phyloP scores from a whole-genome alignment of 1,140 invertebrate species.

The Atta colombica region DNA sequence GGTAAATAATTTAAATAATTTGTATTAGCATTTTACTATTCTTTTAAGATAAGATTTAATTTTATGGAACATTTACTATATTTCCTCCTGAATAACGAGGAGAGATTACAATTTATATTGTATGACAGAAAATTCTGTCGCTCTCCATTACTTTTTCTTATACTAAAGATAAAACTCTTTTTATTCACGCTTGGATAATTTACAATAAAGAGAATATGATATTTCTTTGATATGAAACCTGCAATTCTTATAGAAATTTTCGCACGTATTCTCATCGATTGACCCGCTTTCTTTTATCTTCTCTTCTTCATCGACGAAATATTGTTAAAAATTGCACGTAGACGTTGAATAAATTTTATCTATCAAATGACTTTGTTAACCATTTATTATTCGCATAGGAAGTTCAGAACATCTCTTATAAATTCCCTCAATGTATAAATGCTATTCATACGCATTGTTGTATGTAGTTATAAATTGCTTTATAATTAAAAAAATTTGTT shows the following conservation, averaged over 20 bases:
- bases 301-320: not conserved
- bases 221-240: conserved; percentile 31
- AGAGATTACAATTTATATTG: conserved; percentile 8
- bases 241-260: conserved; percentile 13
- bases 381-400: too few species aligned
- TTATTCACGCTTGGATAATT: conserved; percentile 39
- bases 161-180: conserved; percentile 4
- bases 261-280: conserved; percentile 13
- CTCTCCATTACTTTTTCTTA: conserved; percentile 21
- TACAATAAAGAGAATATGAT: conserved; percentile 29
- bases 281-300: conserved; percentile 2
- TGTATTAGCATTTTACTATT: not conserved
- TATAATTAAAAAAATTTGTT: too few species aligned
- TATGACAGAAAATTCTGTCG: conserved; percentile 28
- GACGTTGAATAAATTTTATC: not conserved
- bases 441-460: too few species aligned
- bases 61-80: not conserved
- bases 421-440: too few species aligned
- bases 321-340: not conserved
- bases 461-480: too few species aligned
- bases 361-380: not conserved
- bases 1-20: not conserved
- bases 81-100: not conserved
- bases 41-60: conserved; percentile 20
- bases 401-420: too few species aligned